Percentiles rank a stretch among this genome's conserved stretches.
Conservation (phyloP, 2,797 vertebrate species). For the Poeciliopsis infans region DNA sequence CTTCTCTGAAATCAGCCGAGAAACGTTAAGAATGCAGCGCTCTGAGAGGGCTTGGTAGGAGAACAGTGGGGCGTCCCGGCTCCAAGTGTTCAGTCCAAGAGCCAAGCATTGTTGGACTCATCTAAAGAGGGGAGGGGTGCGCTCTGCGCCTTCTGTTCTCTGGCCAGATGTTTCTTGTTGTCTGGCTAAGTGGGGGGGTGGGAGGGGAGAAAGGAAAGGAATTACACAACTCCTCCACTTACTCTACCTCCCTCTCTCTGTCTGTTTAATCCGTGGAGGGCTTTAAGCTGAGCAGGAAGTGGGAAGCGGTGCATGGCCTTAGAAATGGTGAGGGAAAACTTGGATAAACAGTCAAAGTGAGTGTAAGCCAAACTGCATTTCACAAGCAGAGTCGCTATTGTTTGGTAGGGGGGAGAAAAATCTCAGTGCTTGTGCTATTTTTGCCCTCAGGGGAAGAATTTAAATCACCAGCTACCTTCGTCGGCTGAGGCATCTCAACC, state of each 20-base stretch:
- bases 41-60: conserved; percentile 50
- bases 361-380: conserved; percentile 13
- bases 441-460: neutral
- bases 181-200: conserved; percentile 59
- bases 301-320: conserved; percentile 42
- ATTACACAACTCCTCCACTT: conserved; percentile 67
- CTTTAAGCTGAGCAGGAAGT: conserved; percentile 52
- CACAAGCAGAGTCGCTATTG: neutral
- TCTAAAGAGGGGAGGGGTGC: conserved; percentile 73
- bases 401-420: neutral
- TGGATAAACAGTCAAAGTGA: conserved; percentile 36
- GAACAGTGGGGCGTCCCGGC: conserved; percentile 57
- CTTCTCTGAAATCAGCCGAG: conserved; percentile 59
- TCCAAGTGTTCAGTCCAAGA: conserved; percentile 35
- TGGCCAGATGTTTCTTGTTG: conserved; percentile 84
- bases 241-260: neutral
- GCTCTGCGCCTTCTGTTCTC: conserved; percentile 77
- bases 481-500: neutral
- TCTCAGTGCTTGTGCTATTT: neutral
- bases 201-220: conserved; percentile 40
- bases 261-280: conserved; percentile 27
- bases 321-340: conserved; percentile 26
- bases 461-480: neutral
- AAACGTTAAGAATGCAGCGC: conserved; percentile 65
- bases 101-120: conserved; percentile 69